A percentile compares a stretch with the other conserved stretches of the same genome.
Evolutionary conservation across 2,797 vertebrate species (phyloP).

Genomic region (Falco novaeseelandiae): DNA sequence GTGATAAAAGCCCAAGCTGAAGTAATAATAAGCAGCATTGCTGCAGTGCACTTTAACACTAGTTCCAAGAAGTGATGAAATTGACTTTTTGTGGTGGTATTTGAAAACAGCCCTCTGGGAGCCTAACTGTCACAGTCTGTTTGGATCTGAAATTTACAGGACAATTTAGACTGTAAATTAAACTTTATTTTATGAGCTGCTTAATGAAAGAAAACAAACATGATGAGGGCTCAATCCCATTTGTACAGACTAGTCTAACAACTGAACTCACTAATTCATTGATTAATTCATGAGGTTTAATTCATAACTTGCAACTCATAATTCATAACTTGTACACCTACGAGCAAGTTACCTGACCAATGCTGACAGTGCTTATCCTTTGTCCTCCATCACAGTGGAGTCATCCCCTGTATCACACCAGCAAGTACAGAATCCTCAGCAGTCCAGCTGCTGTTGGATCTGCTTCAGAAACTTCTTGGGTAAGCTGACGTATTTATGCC

Average conservation of each 20-base stretch:
- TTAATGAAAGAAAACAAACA: neutral
- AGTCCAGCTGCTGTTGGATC: neutral
- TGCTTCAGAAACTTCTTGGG: neutral
- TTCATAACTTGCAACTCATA: neutral
- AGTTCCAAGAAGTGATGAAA: neutral
- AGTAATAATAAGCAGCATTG: neutral
- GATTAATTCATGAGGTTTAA: neutral
- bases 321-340: neutral
- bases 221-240: neutral
- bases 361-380: neutral
- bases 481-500: neutral
- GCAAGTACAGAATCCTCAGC: neutral
- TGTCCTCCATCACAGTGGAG: neutral
- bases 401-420: neutral
- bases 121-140: neutral
- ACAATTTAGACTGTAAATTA: neutral
- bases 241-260: neutral
- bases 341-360: fast-evolving
- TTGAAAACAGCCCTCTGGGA: neutral
- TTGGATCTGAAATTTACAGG: neutral
- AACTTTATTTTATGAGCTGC: neutral
- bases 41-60: neutral
- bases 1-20: neutral
- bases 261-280: neutral
- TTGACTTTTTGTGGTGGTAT: neutral